These are phyloP conservation scores for Diglossa cyanea DNA, from an alignment of 2,797 vertebrate species.

Conservation along the genomic window DNA sequence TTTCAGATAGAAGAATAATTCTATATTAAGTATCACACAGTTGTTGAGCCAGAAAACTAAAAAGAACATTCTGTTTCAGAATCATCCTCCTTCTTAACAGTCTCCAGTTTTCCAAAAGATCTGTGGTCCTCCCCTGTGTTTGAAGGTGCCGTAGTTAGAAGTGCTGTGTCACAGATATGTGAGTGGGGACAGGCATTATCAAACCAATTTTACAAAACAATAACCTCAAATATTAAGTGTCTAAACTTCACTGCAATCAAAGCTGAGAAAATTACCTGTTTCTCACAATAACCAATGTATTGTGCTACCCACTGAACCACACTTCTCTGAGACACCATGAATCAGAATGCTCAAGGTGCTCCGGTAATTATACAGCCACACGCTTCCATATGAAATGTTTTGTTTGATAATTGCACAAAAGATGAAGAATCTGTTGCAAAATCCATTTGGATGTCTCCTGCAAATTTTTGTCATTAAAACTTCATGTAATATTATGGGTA, in stretches of 20 bases:
- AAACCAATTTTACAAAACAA: background rate
- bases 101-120: background rate
- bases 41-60: background rate
- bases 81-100: background rate
- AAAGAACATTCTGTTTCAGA: background rate
- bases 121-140: background rate
- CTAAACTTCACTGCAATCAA: slow-evolving; percentile 3
- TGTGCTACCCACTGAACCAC: background rate
- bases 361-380: background rate
- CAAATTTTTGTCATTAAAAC: background rate
- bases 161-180: background rate
- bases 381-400: background rate
- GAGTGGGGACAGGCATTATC: background rate
- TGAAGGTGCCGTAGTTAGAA: background rate
- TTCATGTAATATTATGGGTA: background rate
- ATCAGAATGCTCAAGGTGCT: background rate
- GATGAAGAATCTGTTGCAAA: background rate
- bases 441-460: background rate
- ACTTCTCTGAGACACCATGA: background rate
- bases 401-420: background rate
- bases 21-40: background rate
- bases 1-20: background rate
- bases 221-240: background rate
- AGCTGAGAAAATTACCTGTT: slow-evolving; percentile 10
- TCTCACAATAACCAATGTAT: background rate